A percentile compares a stretch with the other conserved stretches of the same genome.
phyloP scores from a whole-genome alignment of 92 coral and sea anemone species.

The Porites rus region DNA sequence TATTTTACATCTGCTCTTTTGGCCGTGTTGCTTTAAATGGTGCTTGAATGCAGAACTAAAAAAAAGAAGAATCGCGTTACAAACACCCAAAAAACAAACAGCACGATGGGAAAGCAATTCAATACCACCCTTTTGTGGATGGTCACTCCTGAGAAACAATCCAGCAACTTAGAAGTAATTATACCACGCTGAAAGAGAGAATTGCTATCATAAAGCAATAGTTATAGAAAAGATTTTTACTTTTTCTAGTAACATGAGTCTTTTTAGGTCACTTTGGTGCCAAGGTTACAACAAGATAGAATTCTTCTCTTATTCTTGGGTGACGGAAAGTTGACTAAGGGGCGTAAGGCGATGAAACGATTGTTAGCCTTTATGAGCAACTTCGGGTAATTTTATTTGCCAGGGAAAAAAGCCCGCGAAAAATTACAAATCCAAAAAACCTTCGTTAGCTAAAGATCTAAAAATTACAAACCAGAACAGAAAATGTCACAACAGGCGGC shows the following conservation, averaged over 20 bases:
- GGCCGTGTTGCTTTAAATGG: background rate
- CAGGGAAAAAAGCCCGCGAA: conserved; percentile 11
- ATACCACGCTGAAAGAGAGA: no score
- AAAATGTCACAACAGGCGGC: conserved; percentile 51
- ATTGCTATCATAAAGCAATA: no score
- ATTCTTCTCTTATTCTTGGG: background rate
- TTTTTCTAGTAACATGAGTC: background rate
- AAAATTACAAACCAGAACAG: conserved; percentile 74
- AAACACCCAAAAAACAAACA: background rate
- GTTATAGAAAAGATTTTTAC: background rate
- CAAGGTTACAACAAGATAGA: conserved; percentile 24
- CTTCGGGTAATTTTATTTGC: background rate
- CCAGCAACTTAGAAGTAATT: background rate
- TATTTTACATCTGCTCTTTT: background rate
- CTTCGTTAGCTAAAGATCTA: conserved; percentile 69
- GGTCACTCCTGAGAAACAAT: background rate
- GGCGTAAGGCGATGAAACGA: background rate
- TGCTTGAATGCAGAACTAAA: background rate
- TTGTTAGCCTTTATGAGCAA: no score
- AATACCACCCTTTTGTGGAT: background rate
- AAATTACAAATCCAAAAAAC: conserved; percentile 28
- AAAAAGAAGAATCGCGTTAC: background rate
- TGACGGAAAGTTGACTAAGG: background rate
- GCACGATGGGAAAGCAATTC: background rate
- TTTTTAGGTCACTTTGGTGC: conserved; percentile 23